Evolutionary conservation across 2,797 vertebrate genomes (phyloP), one percentile per base, ranked within the genome.

Genomic region (Setipinna tenuifilis): DNA sequence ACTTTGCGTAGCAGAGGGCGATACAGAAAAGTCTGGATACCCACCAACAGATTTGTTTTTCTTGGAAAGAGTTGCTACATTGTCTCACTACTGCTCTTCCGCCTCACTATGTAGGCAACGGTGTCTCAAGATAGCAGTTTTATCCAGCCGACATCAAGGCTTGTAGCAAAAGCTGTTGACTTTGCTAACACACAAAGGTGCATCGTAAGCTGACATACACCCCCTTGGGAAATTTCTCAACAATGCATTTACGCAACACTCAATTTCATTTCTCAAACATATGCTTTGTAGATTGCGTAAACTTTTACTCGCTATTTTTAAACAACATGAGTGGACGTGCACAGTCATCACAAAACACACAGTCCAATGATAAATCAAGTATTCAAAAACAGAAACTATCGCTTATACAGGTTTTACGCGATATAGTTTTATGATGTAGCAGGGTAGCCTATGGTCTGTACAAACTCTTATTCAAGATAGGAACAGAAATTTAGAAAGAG

Each of bases 31-130:
- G 31, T 44, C 2, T 44, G 10, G 17, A 78, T 21, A 78, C 14
- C 5, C 16, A 9, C 19, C 1, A 21, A 16, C 31, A 54, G 10
- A 54, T 54, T 41, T 21, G 35, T 21, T 21, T 71, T 14, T 14
- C 28, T 71, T 16, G 28, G 31, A 31, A 78, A 35, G 16, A 7
- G 14, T 41, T 78, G 35, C 71, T 10, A 44, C 71, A 44, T 44
- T 78, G 71, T 78, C 17, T 78, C 71, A 44, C 19, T 14, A 59
- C 31, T 78, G 44, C 50, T 65, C 61, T 44, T 75, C 68, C 87
- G 86, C 84, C 71, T 89, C 85, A 87, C 86, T 86, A 87, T 84
- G 25, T 62, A 83, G 87, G 90, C 89, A 86, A 89, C 88, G 86
- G 86, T 54, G 50, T 54, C 50, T 54, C 50, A 41, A 41, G 35